Evolutionary conservation across 2,888 invertebrate genomes (phyloP).

Genomic region (Zeuzera pyrina): DNA sequence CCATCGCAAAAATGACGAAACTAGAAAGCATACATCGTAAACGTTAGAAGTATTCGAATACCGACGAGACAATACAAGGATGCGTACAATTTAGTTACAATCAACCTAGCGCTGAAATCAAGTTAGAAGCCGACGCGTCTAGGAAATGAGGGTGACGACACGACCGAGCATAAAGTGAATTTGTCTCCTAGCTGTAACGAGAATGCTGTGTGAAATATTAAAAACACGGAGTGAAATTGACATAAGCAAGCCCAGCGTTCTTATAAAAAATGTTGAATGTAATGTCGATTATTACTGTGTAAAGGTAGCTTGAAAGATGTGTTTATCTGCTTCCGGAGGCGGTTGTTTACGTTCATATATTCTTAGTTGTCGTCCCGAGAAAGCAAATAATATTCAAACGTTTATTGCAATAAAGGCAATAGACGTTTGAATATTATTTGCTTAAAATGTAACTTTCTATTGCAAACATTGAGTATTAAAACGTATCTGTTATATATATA

Average conservation of each 20-base stretch:
- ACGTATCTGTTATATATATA: too few species aligned
- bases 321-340: conserved; percentile 24
- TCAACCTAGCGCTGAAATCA: conserved; percentile 28
- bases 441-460: not conserved
- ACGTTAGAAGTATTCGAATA: not conserved
- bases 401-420: conserved; percentile 16
- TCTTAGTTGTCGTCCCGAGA: conserved; percentile 36
- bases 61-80: conserved; percentile 4
- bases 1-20: not conserved
- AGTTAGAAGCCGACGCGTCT: conserved; percentile 22
- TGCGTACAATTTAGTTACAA: conserved; percentile 20
- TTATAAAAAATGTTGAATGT: not conserved
- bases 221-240: conserved; percentile 11
- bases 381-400: conserved; percentile 28
- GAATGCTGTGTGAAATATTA: conserved; percentile 13
- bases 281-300: conserved; percentile 8
- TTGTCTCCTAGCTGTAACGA: conserved; percentile 9
- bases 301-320: conserved; percentile 17
- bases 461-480: too few species aligned
- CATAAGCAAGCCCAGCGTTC: conserved; percentile 9
- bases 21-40: not conserved
- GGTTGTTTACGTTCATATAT: conserved; percentile 34
- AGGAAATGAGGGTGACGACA: conserved; percentile 19
- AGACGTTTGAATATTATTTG: not conserved
- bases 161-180: conserved; percentile 9